Evolutionary conservation across 2,113 vertebrate species (phyloP).

Genomic region (Odocoileus virginianus): DNA sequence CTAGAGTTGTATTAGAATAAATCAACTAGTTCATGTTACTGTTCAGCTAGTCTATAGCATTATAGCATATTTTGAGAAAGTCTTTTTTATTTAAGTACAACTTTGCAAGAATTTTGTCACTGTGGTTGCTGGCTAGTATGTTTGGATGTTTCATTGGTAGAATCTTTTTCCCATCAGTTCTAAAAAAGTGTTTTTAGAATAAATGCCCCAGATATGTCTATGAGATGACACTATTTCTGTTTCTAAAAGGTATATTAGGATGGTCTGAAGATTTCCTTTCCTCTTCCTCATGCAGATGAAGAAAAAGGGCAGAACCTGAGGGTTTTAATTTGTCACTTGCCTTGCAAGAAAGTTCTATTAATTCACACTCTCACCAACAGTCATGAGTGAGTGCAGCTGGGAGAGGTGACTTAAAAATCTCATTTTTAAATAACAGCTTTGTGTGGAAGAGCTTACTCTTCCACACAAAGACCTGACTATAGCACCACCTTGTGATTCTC

Average conservation of each 20-base stretch:
- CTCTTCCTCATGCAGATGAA: background rate
- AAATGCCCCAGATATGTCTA: too few relatives aligned
- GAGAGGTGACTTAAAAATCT: background rate
- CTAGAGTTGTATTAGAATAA: background rate
- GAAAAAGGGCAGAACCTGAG: background rate
- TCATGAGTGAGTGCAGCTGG: background rate
- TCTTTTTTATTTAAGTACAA: background rate
- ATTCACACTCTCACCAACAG: background rate
- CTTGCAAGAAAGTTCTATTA: background rate
- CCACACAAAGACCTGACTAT: rapidly evolving
- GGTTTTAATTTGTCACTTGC: background rate
- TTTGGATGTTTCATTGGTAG: background rate
- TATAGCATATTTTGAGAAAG: background rate
- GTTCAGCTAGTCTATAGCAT: background rate
- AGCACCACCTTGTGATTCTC: background rate
- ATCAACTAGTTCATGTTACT: background rate
- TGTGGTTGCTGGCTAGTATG: background rate
- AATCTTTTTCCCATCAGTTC: background rate
- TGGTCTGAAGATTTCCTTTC: background rate
- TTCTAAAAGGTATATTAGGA: background rate
- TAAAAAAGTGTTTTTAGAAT: background rate
- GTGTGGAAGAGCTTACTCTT: background rate
- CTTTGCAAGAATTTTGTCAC: background rate
- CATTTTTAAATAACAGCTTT: background rate
- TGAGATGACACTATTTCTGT: background rate